Evolutionary conservation across 2,113 vertebrate genomes (phyloP).

Genomic region (Mesembrinibis cayennensis): DNA sequence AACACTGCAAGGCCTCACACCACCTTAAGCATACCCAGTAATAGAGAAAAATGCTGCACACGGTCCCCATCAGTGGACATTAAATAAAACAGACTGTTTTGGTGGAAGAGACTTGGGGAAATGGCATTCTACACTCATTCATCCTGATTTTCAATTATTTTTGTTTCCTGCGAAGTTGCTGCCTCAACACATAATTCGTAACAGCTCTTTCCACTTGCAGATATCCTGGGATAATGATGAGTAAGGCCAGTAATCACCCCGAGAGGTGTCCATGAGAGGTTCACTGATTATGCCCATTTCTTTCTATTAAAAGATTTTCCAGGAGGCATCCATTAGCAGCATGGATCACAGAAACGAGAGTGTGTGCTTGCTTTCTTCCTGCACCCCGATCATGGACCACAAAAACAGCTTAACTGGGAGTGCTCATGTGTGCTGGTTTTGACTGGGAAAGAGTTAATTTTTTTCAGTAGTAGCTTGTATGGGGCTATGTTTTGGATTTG

Average conservation of each 20-base stretch:
- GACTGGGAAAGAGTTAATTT: too few relatives aligned
- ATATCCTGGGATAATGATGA: background rate
- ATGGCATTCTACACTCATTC: background rate
- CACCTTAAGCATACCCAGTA: background rate
- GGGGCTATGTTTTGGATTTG: too few relatives aligned
- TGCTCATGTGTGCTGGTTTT: background rate
- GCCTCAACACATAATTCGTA: background rate
- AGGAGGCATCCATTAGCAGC: background rate
- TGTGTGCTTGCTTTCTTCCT: background rate
- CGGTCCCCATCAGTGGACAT: background rate
- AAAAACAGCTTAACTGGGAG: background rate
- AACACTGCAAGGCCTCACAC: background rate
- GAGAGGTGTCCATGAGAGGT: background rate
- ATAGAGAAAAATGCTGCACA: background rate
- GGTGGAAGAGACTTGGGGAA: background rate
- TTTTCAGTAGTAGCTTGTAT: too few relatives aligned
- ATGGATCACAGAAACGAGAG: background rate
- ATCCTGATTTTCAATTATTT: background rate
- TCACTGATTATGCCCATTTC: background rate
- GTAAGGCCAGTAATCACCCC: background rate
- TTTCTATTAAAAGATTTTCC: background rate
- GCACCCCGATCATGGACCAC: background rate
- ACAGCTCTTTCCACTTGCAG: background rate
- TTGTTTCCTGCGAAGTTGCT: background rate
- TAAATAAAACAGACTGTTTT: background rate